Conservation (phyloP, 2,888 invertebrate species). For the Acronicta psi region DNA sequence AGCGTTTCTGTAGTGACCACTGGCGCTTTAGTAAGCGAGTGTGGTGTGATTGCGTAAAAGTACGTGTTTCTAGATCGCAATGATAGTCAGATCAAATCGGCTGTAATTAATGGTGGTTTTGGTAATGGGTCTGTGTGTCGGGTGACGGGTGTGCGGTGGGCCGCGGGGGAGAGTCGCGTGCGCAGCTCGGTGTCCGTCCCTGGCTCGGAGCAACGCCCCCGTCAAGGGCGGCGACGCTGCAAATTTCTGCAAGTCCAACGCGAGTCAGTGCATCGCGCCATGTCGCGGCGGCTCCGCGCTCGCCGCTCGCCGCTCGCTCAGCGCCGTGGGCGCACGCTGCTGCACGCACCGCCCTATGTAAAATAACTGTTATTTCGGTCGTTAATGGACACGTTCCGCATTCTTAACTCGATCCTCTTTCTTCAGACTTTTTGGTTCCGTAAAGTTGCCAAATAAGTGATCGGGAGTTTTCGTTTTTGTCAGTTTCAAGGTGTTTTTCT, state of each 20-base stretch:
- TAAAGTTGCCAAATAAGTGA: constrained; percentile 66
- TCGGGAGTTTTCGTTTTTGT: constrained; percentile 67
- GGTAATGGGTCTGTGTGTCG: constrained; percentile 61
- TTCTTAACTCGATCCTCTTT: constrained; percentile 78
- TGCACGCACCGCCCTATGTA: constrained; percentile 81
- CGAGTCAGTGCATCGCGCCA: constrained; percentile 88
- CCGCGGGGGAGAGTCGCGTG: constrained; percentile 85
- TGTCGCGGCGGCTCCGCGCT: constrained; percentile 88
- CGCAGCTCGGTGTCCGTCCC: constrained; percentile 86
- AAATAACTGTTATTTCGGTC: constrained; percentile 87
- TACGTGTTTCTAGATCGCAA: constrained; percentile 41
- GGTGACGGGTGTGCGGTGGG: constrained; percentile 67
- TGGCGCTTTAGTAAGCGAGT: constrained; percentile 23
- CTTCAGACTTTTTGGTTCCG: constrained; percentile 63
- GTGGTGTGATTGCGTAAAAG: constrained; percentile 16
- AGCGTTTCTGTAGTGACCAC: constrained; percentile 35
- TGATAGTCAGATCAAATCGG: constrained; percentile 45
- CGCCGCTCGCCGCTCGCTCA: constrained; percentile 73
- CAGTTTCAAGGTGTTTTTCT: constrained; percentile 68
- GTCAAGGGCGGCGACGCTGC: constrained; percentile 89
- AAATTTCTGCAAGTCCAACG: constrained; percentile 88
- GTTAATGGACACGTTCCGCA: constrained; percentile 86
- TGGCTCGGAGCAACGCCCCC: constrained; percentile 89
- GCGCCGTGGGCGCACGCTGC: constrained; percentile 74
- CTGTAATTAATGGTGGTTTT: constrained; percentile 59